Base-by-base conservation (phyloP, 2,797 vertebrate species). In the Ceryle rudis region DNA sequence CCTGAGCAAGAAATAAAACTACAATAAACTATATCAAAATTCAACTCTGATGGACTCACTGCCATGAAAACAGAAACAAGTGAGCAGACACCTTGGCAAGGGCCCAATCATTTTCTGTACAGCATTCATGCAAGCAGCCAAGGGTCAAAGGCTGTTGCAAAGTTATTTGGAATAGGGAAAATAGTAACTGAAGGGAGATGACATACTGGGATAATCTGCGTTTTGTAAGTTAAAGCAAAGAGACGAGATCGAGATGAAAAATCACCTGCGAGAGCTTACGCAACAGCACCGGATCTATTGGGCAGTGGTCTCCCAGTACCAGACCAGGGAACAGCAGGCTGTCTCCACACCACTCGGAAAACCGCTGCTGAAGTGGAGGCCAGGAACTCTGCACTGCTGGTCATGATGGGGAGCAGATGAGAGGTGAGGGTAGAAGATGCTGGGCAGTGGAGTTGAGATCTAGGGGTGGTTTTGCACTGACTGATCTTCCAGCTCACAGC, bases 61-160 rank as follows among this genome's bases (percentile, higher is more conserved):
- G 83, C 73, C 64, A 77, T 0, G 2, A 82, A 89, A 95, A 14
- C 82, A 91, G 80, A 96, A 91, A 91, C 47, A 82, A 95, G 52
- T 26, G 81, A 96, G 73, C 44, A 77, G 88, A 79, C 26, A 77
- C 78, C 67, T 82, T 89, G 86, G 83, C 90, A 95, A 90, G 33
- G 66, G 67, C 29, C 73, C 65, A 71, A 2, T 60, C 8, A 28
- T 77, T 67, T 94, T 95, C 81, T 71, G 21, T 46, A 73, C 60
- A 80, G 67, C 47, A 67, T n/a, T 89, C 23, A 6, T 20, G n/a
- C 66, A 92, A 94, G 49, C 52, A 92, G 80, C 20, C 60, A 90
- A 81, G 44, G 66, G 66, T 70, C 5, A 5, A 92, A 94, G 95
- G 44, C 64, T 80, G 64, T 57, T 86, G 71, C 39, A 71, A 83